Conservation (phyloP, 2,888 invertebrate genomes). For the Athripsodes cinereus region DNA sequence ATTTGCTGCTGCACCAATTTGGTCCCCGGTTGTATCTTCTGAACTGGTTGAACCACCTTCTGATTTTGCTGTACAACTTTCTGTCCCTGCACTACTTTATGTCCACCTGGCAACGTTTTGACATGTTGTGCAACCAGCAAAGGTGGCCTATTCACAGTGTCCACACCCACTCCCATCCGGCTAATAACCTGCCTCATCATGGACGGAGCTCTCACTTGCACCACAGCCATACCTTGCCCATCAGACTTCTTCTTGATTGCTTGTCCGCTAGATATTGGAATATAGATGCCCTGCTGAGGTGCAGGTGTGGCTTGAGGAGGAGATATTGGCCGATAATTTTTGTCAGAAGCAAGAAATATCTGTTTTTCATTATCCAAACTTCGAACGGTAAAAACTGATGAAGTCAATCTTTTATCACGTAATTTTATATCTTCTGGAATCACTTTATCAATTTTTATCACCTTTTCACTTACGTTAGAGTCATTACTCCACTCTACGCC, state of each 20-base stretch:
- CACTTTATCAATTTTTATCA: constrained; percentile 5
- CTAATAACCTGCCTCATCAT: constrained; percentile 9
- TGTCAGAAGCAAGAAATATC: constrained; percentile 14
- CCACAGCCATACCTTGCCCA: constrained; percentile 12
- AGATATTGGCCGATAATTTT: constrained; percentile 4
- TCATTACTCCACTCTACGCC: constrained; percentile 24
- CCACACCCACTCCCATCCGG: background rate
- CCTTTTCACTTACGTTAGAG: constrained; percentile 14
- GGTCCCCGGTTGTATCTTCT: background rate
- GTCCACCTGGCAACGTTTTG: constrained; percentile 7
- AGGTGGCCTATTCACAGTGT: constrained; percentile 3
- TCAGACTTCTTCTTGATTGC: constrained; percentile 8
- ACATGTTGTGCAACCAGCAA: constrained; percentile 11
- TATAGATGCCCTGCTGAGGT: constrained; percentile 13
- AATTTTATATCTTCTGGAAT: constrained; percentile 7
- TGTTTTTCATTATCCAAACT: constrained; percentile 10
- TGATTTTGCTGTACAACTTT: background rate
- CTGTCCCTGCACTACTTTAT: constrained; percentile 6
- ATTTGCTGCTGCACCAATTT: constrained; percentile 11
- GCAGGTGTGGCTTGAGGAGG: constrained; percentile 10
- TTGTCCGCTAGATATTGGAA: constrained; percentile 8
- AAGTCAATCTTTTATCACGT: constrained; percentile 8
- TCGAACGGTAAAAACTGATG: constrained; percentile 16
- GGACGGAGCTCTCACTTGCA: constrained; percentile 8
- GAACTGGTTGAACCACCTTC: background rate